Evolutionary conservation across 2,888 invertebrate genomes (phyloP).

Genomic region (Dynastes tityus): DNA sequence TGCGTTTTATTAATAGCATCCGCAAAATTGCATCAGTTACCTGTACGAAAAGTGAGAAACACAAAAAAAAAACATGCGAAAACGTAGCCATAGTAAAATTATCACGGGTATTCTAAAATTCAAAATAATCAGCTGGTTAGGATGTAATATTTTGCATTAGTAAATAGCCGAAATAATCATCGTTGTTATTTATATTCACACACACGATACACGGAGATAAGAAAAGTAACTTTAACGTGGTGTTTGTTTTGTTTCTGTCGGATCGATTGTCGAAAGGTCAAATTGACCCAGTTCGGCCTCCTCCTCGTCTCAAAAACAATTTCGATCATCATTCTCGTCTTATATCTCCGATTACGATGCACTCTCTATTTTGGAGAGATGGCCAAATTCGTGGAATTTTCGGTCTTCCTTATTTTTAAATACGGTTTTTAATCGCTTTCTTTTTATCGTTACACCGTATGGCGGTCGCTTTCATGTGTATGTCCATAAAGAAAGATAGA

Average conservation of each 20-base stretch:
- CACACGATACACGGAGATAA: constrained; percentile 7
- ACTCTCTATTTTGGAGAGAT: neutral
- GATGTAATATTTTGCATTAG: constrained; percentile 7
- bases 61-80: neutral
- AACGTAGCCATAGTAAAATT: neutral
- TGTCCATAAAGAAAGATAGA: neutral
- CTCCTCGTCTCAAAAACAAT: neutral
- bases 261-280: constrained; percentile 34
- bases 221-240: neutral
- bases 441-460: constrained; percentile 13
- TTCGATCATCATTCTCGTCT: neutral
- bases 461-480: constrained; percentile 9
- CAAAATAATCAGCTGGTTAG: constrained; percentile 1
- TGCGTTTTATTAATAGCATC: constrained; percentile 1
- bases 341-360: neutral
- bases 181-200: neutral
- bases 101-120: neutral
- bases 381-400: neutral
- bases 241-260: constrained; percentile 35
- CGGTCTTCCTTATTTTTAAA: neutral
- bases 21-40: constrained; percentile 8
- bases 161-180: constrained; percentile 3
- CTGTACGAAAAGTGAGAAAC: neutral
- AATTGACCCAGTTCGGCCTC: constrained; percentile 34
- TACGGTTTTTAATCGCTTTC: neutral